Percentiles rank a stretch among this genome's conserved stretches.
Evolutionary conservation across 2,113 vertebrate genomes (phyloP).

Genomic region (Tachysurus fulvidraco): DNA sequence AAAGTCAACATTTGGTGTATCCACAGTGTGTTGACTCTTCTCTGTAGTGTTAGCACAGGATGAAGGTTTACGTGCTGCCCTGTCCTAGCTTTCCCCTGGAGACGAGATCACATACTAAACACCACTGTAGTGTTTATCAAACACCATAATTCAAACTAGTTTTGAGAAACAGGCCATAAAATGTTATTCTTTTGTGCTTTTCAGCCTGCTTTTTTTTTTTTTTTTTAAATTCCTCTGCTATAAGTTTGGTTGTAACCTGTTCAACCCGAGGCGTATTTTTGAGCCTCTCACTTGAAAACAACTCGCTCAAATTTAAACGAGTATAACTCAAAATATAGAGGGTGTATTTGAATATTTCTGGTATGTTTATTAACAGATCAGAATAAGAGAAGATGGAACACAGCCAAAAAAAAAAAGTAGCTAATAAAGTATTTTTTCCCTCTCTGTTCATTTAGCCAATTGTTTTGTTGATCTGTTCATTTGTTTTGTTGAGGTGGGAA

Average conservation of each 20-base stretch:
- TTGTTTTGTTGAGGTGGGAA: too few relatives aligned
- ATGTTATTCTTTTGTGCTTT: not conserved
- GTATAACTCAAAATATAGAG: too few relatives aligned
- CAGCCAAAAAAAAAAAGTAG: too few relatives aligned
- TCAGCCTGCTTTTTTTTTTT: not conserved
- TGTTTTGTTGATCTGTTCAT: too few relatives aligned
- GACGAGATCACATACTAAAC: constrained; percentile 31
- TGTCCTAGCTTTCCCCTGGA: constrained; percentile 8
- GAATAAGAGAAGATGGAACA: too few relatives aligned
- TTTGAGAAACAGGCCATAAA: not conserved
- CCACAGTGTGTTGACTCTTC: constrained; percentile 29
- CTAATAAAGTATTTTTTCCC: too few relatives aligned
- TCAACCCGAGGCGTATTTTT: too few relatives aligned
- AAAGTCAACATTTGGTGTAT: constrained; percentile 40
- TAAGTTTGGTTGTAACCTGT: not conserved
- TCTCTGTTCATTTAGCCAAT: too few relatives aligned
- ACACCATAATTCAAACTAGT: constrained; percentile 21
- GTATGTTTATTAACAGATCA: too few relatives aligned
- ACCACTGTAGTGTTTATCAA: constrained; percentile 18
- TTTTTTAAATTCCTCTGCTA: not conserved
- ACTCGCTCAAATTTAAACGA: too few relatives aligned
- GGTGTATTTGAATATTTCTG: too few relatives aligned
- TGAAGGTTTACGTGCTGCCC: not conserved
- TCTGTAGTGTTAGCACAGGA: not conserved
- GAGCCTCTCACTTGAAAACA: too few relatives aligned